Conservation (phyloP, 2,888 invertebrate genomes). For the Syrista parreyssii region DNA sequence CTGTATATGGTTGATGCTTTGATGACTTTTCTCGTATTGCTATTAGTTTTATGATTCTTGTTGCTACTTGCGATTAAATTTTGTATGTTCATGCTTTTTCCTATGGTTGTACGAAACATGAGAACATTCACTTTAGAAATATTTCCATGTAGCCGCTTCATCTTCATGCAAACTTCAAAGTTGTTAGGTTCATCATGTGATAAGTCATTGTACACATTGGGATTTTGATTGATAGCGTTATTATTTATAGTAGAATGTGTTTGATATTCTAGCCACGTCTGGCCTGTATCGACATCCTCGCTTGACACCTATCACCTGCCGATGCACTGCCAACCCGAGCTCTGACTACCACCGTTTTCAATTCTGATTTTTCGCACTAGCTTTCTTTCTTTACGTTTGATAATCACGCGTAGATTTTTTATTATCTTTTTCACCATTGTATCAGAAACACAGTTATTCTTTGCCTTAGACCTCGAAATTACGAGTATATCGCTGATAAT, state of each 20-base stretch:
- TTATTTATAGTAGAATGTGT: constrained; percentile 33
- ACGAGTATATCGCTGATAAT: not conserved
- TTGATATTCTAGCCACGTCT: constrained; percentile 50
- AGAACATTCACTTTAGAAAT: constrained; percentile 2
- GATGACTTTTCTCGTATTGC: not conserved
- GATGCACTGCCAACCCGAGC: constrained; percentile 42
- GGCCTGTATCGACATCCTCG: constrained; percentile 45
- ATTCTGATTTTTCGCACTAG: constrained; percentile 25
- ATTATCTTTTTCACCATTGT: not conserved
- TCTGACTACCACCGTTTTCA: constrained; percentile 35
- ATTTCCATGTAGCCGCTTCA: not conserved
- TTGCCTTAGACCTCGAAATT: not conserved
- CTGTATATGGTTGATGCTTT: not conserved
- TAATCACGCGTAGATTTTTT: not conserved
- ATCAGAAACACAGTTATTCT: not conserved
- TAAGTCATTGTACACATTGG: not conserved
- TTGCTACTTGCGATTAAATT: not conserved
- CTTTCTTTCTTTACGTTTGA: constrained; percentile 11
- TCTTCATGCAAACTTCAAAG: not conserved
- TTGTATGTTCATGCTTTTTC: not conserved
- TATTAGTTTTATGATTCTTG: not conserved
- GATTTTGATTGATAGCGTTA: not conserved
- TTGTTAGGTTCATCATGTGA: not conserved
- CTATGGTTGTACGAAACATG: not conserved
- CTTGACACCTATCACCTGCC: constrained; percentile 43